phyloP scores from a whole-genome alignment of 2,797 vertebrate species.

The Pipistrellus kuhlii region DNA sequence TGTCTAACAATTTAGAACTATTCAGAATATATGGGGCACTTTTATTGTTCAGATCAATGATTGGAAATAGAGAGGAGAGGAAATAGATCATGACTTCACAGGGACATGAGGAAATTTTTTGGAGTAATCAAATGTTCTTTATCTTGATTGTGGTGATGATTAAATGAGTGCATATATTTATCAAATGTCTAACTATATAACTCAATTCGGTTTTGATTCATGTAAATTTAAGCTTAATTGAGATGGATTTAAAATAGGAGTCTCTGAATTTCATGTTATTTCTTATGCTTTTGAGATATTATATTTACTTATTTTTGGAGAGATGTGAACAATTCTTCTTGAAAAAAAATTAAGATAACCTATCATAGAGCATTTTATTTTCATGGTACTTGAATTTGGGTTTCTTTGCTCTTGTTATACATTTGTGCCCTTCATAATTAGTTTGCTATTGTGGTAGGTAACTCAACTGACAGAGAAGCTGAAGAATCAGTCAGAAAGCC shows the following conservation, averaged over 20 bases:
- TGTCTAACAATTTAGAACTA: conserved; percentile 13
- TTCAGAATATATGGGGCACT: neutral
- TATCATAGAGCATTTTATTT: neutral
- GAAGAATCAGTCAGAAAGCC: conserved; percentile 98
- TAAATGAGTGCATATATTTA: neutral
- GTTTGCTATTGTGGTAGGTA: conserved; percentile 88
- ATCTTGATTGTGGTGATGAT: neutral
- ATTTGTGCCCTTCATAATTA: conserved; percentile 55
- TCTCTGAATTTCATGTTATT: conserved; percentile 30
- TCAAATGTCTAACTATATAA: neutral
- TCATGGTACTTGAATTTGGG: neutral
- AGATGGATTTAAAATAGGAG: conserved; percentile 32
- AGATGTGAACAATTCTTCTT: conserved; percentile 41
- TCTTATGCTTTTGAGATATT: conserved; percentile 39
- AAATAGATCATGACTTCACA: neutral
- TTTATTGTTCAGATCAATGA: neutral
- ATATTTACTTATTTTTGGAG: conserved; percentile 50
- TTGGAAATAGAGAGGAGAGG: neutral
- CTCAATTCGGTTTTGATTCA: conserved; percentile 52
- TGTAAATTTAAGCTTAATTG: conserved; percentile 35
- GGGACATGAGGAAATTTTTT: neutral
- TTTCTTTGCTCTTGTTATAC: conserved; percentile 32
- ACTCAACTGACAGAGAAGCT: conserved; percentile 95
- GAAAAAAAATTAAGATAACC: neutral
- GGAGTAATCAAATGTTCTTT: neutral